These are phyloP conservation scores for Trimorus sp. DNA, from an alignment of 2,888 invertebrate genomes.

Conservation along the genomic window DNA sequence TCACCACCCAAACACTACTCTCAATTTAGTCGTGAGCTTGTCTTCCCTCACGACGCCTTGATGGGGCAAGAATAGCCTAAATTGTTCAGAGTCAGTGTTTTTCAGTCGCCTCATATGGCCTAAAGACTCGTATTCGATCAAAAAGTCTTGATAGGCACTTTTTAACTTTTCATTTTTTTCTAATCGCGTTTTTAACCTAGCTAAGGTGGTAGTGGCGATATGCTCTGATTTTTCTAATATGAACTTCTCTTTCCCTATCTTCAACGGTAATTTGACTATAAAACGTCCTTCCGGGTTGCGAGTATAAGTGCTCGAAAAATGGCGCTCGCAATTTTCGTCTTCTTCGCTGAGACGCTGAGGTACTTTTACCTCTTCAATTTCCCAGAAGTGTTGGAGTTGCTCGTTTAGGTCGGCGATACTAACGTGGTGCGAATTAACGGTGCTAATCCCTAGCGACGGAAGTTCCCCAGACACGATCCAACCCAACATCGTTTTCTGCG, in stretches of 20 bases:
- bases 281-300: not conserved
- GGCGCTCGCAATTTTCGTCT: not conserved
- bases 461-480: not conserved
- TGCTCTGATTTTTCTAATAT: not conserved
- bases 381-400: not conserved
- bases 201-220: not conserved
- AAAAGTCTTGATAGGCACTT: not conserved
- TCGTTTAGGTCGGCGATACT: not conserved
- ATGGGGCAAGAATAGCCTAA: conserved; percentile 13
- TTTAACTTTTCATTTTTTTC: not conserved
- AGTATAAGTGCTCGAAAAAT: not conserved
- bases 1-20: not conserved
- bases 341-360: not conserved
- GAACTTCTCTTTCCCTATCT: not conserved
- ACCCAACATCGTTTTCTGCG: not conserved
- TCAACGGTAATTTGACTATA: not conserved
- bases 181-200: not conserved
- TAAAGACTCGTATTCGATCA: not conserved
- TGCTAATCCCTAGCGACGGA: not conserved
- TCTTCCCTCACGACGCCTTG: conserved; percentile 9
- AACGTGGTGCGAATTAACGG: not conserved
- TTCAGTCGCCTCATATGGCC: not conserved
- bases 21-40: not conserved
- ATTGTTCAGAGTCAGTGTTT: not conserved
- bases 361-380: not conserved